phyloP scores from a whole-genome alignment of 2,888 invertebrate genomes.

The Eupithecia pulchellata region DNA sequence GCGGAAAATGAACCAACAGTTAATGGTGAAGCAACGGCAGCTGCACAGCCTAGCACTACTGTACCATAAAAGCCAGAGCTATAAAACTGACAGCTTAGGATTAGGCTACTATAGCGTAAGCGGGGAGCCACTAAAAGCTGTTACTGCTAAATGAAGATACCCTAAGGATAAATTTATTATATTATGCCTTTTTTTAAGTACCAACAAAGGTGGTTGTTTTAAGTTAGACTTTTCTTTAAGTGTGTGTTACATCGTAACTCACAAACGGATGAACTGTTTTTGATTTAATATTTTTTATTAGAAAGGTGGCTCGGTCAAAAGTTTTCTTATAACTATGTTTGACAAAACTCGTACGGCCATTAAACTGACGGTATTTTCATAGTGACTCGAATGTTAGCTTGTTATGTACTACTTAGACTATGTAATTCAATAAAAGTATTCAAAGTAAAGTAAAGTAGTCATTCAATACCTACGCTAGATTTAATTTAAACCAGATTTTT shows the following conservation, averaged over 20 bases:
- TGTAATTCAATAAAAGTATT: neutral
- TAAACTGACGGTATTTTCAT: neutral
- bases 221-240: neutral
- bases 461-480: no score
- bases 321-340: neutral
- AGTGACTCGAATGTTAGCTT: neutral
- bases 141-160: neutral
- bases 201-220: neutral
- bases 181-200: neutral
- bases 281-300: neutral
- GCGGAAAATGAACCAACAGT: neutral
- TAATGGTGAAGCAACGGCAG: neutral
- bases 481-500: neutral
- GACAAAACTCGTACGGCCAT: neutral
- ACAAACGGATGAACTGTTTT: neutral
- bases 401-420: neutral
- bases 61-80: neutral
- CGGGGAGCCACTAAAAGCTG: neutral
- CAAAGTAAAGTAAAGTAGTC: no score
- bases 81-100: neutral
- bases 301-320: neutral
- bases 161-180: neutral
- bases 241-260: neutral
- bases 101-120: neutral
- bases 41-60: neutral